Evolutionary conservation across 2,797 vertebrate species (phyloP), one percentile per base, ranked within the genome.

Genomic region (Channa striata): DNA sequence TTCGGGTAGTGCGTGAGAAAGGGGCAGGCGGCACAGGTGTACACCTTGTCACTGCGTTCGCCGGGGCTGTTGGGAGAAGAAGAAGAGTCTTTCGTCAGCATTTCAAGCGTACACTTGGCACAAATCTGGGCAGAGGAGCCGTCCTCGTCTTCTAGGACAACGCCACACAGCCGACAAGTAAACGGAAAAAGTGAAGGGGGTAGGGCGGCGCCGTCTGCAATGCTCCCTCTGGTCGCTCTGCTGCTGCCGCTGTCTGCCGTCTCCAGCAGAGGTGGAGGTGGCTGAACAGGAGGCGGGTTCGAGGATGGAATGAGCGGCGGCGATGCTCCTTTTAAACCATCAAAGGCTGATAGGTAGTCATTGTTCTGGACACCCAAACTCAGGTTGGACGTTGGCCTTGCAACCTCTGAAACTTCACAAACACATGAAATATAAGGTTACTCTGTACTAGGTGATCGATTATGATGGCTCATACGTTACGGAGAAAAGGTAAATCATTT

Each of bases 1-100:
- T 99, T 99, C 23, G 97, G 97, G 85, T 99, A 98, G 84, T 97
- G 97, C 16, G 97, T 98, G 88, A 97, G 95, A 33, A 97, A 99
- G 17, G 97, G 93, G 92, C 98, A 99, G 77, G 97, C 92, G 47
- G 95, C 94, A 61, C 96, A 99, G 14, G 96, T 95, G 59, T 97
- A 99, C 72, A 97, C 96, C 81, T 96, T 96, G 88, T 97, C 95
- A 0, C 92, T 92, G 50, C 92, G 91, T 78, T 93, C 93, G 0
- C 95, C 93, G 0, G 93, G 92, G 68, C 91, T 93, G 75, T 89
- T 89, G 63, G 92, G 92, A 5, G 89, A 91, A 0, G 89, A 87
- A 0, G 83, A 88, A 0, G 94, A 90, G 0, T 95, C 94, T 11
- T 96, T 93, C 54, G 95, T 96, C 82, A 96, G 94, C 93, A 96